Conservation (phyloP, 2,113 vertebrate genomes). For the Calyptommatus sinebrachiatus region DNA sequence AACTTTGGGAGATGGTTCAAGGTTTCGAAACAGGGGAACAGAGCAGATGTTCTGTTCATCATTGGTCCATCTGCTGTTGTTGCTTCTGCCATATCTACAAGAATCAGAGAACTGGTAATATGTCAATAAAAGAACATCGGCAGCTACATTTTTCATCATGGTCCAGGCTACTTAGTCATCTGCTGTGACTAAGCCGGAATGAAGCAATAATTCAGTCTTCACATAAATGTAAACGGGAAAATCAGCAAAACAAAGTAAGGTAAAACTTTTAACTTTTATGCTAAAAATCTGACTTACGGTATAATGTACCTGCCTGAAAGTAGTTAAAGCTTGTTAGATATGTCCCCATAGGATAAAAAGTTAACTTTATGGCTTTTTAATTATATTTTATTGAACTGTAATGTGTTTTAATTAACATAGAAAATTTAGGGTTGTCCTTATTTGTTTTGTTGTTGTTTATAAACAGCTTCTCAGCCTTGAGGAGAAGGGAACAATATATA, state of each 20-base stretch:
- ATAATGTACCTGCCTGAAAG: neutral
- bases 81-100: neutral
- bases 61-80: constrained; percentile 11
- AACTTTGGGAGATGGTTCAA: neutral
- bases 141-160: neutral
- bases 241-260: neutral
- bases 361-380: neutral
- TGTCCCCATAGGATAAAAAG: neutral
- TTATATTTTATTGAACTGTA: too few species aligned
- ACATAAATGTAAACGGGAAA: neutral
- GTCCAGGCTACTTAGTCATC: neutral
- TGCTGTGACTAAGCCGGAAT: neutral
- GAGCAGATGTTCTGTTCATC: constrained; percentile 8
- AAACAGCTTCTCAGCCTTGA: too few species aligned
- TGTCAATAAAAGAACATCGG: constrained; percentile 1
- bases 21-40: neutral
- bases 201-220: neutral
- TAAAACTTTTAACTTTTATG: neutral
- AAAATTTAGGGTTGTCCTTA: too few species aligned
- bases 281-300: neutral
- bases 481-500: too few species aligned
- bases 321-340: neutral
- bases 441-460: too few species aligned
- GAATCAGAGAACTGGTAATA: neutral
- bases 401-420: too few species aligned